A percentile compares a stretch with the other conserved stretches of the same genome.
Evolutionary conservation across 1,140 invertebrate species (phyloP).

Genomic region (Aphis craccivora): DNA sequence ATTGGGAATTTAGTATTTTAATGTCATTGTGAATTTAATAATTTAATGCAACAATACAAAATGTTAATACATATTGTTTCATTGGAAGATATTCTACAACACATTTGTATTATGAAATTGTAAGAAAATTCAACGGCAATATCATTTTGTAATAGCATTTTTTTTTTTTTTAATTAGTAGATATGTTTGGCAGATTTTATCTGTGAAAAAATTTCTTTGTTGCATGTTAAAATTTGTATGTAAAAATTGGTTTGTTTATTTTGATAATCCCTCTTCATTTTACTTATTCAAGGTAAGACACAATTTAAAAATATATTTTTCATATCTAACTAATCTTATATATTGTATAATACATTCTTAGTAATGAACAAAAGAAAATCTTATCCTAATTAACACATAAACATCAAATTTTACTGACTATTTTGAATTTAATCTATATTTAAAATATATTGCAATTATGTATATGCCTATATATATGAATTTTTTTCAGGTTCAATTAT

Average conservation of each 20-base stretch:
- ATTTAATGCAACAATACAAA: background rate
- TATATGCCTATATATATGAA: background rate
- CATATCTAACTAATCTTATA: background rate
- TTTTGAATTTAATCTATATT: background rate
- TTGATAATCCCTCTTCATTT: conserved; percentile 20
- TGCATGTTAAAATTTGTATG: conserved; percentile 25
- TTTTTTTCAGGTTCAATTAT: conserved; percentile 70
- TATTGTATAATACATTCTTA: background rate
- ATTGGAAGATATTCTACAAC: background rate
- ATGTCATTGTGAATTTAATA: background rate
- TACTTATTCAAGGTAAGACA: background rate
- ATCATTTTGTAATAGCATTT: background rate
- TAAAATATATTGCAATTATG: background rate
- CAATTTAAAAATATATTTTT: conserved; percentile 8
- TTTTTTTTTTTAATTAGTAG: conserved; percentile 12
- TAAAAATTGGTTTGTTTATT: conserved; percentile 34
- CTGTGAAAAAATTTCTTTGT: background rate
- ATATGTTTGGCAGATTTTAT: conserved; percentile 21
- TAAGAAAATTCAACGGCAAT: background rate
- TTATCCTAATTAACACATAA: background rate
- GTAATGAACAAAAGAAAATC: background rate
- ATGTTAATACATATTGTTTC: background rate
- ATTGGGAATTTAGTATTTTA: background rate
- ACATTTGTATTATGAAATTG: background rate
- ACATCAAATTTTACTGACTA: background rate